Evolutionary conservation across 23 tunicate species (phyloP), one percentile per base, ranked within the genome.

Genomic region (Ciona savignyi): DNA sequence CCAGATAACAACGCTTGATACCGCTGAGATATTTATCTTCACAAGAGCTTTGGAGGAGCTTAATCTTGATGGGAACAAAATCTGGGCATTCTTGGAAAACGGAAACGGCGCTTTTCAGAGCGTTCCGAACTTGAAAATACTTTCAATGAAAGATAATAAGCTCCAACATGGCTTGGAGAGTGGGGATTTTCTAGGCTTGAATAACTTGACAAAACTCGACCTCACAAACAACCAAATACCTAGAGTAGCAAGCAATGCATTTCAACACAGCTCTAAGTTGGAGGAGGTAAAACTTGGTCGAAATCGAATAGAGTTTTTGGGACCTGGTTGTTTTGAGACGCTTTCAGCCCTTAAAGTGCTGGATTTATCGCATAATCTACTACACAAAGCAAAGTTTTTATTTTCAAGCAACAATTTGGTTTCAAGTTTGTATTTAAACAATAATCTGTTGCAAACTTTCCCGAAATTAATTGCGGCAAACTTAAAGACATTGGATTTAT

Each of bases 251-350:
- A n/a, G 6, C 27, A n/a, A 24, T 25, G 79, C 69, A 9, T 75
- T 75, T 31, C 25, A 25, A 25, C 6, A 35, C 9, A 25, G 4
- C 31, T 22, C 28, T 1, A 35, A 25, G 20, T 64, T 72, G 24
- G 21, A 30, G 23, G 65, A 72, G 1, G 22, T 72, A 42, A 27
- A 48, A 51, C 65, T 72, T 11, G 42, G 77, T 27, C 21, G 21
- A n/a, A 72, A 72, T 51, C 3, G 65, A 42, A 72, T 72, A 35
- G n/a, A 25, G 25, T 3, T 51, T 49, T 35, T 72, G 77, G 77
- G 6, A 31, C 4, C 65, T 49, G 77, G 77, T 1, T 51, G 65
- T 4, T 72, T 72, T 49, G 62, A 19, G n/a, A 26, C 21, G 6
- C 33, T 72, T 27, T 6, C 4, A 3, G 2, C 11, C 27, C 64